A percentile compares a stretch with the other conserved stretches of the same genome.
Conservation (phyloP, 1,140 invertebrate genomes). For the Neodiprion pinetum region DNA sequence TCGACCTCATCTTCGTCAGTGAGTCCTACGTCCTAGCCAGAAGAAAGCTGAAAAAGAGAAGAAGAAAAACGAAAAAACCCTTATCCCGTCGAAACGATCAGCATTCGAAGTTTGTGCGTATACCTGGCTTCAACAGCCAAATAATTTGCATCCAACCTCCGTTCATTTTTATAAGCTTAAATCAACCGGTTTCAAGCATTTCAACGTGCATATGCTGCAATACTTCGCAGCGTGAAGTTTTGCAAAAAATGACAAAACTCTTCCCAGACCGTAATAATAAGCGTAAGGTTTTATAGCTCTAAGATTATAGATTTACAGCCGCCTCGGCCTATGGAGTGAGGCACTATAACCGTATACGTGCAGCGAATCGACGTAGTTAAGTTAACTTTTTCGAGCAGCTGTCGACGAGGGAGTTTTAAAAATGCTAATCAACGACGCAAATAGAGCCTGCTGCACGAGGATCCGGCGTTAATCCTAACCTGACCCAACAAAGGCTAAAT, state of each 20-base stretch:
- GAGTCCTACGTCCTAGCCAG: no score
- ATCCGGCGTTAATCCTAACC: slow-evolving; percentile 19
- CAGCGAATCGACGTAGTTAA: background rate
- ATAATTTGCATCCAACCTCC: slow-evolving; percentile 3
- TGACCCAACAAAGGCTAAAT: slow-evolving; percentile 33
- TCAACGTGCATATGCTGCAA: background rate
- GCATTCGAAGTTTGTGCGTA: background rate
- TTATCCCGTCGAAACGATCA: background rate
- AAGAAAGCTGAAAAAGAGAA: slow-evolving; percentile 14
- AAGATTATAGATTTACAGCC: background rate
- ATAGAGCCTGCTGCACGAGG: background rate
- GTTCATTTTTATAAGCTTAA: background rate
- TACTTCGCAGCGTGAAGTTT: background rate
- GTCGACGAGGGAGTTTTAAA: slow-evolving; percentile 1
- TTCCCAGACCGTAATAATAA: background rate
- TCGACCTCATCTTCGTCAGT: no score
- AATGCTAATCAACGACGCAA: slow-evolving; percentile 10
- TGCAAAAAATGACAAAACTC: background rate
- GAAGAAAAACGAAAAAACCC: slow-evolving; percentile 14
- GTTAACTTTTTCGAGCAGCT: background rate
- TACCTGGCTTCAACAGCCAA: background rate
- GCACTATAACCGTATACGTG: background rate
- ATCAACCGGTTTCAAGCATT: background rate
- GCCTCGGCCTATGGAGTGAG: background rate
- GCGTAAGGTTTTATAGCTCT: background rate